phyloP scores from a whole-genome alignment of 2,797 vertebrate species.

The Hoplostethus atlanticus region DNA sequence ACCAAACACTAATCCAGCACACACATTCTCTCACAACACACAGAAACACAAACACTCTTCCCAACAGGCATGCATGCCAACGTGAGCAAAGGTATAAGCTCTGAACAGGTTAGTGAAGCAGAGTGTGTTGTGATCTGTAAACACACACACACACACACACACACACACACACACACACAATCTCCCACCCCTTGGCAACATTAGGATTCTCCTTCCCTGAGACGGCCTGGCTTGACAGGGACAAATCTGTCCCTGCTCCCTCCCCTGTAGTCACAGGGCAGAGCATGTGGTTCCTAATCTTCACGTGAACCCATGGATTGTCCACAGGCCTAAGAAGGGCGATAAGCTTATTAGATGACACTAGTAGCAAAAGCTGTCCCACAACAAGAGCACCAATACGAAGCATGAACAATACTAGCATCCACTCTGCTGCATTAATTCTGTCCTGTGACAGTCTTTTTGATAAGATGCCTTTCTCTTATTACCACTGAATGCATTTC shows the following conservation, averaged over 20 bases:
- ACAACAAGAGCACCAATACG: conserved; percentile 46
- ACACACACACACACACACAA: too few species aligned
- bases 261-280: conserved; percentile 67
- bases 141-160: too few species aligned
- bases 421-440: not conserved
- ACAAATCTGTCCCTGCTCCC: conserved; percentile 61
- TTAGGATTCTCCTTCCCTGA: conserved; percentile 31
- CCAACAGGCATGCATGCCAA: conserved; percentile 10
- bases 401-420: conserved; percentile 28
- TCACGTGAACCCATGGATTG: conserved; percentile 74
- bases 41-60: conserved; percentile 18
- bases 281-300: conserved; percentile 81
- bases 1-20: not conserved
- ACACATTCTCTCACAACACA: conserved; percentile 1
- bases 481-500: not conserved
- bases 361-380: conserved; percentile 46
- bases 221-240: conserved; percentile 55
- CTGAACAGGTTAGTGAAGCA: conserved; percentile 46
- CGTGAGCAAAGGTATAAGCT: conserved; percentile 6
- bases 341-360: conserved; percentile 79
- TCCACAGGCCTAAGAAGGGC: conserved; percentile 62
- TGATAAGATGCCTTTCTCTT: not conserved
- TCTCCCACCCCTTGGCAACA: conserved; percentile 3
- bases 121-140: conserved; percentile 10
- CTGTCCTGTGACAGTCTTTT: not conserved